Percentiles rank a stretch among this genome's conserved stretches.
Evolutionary conservation across 2,888 invertebrate species (phyloP).

Genomic region (Brachyptera putata): DNA sequence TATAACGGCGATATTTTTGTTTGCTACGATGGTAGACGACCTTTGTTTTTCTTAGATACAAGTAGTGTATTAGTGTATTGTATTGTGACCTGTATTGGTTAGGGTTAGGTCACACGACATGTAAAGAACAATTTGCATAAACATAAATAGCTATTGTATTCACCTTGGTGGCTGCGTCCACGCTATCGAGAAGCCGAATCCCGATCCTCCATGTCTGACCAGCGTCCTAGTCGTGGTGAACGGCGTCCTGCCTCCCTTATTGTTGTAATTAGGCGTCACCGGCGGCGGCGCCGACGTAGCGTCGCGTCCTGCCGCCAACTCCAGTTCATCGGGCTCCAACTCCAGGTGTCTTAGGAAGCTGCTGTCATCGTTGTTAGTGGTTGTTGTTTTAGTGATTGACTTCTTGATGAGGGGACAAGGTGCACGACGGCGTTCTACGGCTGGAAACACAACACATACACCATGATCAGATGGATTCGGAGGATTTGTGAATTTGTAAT

Average conservation of each 20-base stretch:
- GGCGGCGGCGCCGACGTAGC: constrained; percentile 43
- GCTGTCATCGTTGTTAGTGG: constrained; percentile 29
- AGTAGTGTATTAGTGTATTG: too few species aligned
- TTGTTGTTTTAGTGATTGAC: background rate
- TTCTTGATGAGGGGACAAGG: background rate
- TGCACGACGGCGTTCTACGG: background rate
- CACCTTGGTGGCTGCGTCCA: constrained; percentile 79
- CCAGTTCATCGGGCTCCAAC: constrained; percentile 69
- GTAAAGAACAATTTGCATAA: background rate
- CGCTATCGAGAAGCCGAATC: constrained; percentile 81
- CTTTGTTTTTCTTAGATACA: too few species aligned
- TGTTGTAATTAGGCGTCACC: constrained; percentile 49
- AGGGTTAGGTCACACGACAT: background rate
- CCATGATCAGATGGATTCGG: too few species aligned
- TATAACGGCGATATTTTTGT: too few species aligned
- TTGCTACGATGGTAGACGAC: too few species aligned
- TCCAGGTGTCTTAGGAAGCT: constrained; percentile 64
- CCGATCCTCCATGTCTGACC: constrained; percentile 48
- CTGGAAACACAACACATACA: too few species aligned
- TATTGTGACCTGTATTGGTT: too few species aligned
- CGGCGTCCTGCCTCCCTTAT: constrained; percentile 68
- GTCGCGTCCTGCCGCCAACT: constrained; percentile 55
- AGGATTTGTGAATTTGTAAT: too few species aligned
- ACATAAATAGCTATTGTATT: background rate
- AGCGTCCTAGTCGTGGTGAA: constrained; percentile 73